These are phyloP conservation scores for Dolomedes plantarius DNA, from an alignment of 2,888 invertebrate genomes.

Conservation along the genomic window DNA sequence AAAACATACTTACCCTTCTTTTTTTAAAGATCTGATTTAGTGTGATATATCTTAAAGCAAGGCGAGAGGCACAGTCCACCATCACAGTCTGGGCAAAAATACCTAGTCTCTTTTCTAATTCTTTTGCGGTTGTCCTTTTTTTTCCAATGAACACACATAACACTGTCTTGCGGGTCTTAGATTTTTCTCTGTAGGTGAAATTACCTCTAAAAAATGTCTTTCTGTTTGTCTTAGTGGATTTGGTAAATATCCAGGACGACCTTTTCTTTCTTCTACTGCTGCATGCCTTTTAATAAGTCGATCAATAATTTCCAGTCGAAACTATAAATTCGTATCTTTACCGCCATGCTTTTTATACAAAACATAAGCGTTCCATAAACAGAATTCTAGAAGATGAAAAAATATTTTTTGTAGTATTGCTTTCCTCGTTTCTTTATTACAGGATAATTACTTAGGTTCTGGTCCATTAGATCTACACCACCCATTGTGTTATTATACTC, in stretches of 20 bases:
- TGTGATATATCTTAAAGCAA: no score
- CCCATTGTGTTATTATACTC: no score
- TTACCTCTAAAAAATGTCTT: conserved; percentile 32
- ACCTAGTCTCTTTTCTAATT: not conserved
- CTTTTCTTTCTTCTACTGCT: conserved; percentile 21
- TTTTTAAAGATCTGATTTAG: no score
- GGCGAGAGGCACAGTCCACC: no score
- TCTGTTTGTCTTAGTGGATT: conserved; percentile 25
- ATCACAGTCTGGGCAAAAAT: no score
- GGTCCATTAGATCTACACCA: no score
- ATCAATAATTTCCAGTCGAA: conserved; percentile 17
- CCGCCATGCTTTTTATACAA: no score
- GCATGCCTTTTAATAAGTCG: conserved; percentile 4
- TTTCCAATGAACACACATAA: no score
- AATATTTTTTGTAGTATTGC: conserved; percentile 32
- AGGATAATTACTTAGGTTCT: conserved; percentile 30
- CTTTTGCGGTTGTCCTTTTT: not conserved
- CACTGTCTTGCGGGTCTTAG: conserved; percentile 24
- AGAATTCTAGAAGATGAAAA: no score
- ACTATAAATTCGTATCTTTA: conserved; percentile 17
- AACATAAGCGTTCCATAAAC: no score
- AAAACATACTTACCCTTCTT: no score
- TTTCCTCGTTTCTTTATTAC: conserved; percentile 33
- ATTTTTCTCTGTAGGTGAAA: conserved; percentile 8
- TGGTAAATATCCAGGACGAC: not conserved